A percentile compares a stretch with the other conserved stretches of the same genome.
Conservation (phyloP, 2,113 vertebrate species). For the Datnioides undecimradiatus region DNA sequence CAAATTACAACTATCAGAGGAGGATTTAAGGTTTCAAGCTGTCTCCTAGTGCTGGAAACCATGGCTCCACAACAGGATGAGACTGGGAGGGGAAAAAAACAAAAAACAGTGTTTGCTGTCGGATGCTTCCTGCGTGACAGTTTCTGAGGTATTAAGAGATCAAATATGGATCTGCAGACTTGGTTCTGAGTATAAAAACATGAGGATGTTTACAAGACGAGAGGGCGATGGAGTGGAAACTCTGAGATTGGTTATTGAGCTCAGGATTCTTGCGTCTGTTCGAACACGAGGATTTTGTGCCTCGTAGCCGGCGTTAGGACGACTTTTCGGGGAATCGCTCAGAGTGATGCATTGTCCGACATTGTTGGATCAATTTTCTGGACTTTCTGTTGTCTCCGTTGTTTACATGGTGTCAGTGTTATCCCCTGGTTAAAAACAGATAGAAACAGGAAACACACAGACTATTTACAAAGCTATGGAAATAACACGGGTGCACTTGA, state of each 20-base stretch:
- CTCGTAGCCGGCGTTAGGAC: not conserved
- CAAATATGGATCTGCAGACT: constrained; percentile 41
- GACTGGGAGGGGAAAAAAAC: not conserved
- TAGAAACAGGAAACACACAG: not conserved
- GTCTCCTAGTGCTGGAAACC: constrained; percentile 19
- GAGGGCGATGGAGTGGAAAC: constrained; percentile 43
- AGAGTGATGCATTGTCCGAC: not conserved
- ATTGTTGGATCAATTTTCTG: constrained; percentile 33
- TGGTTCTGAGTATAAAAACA: constrained; percentile 38
- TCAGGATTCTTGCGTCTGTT: constrained; percentile 20
- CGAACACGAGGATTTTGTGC: not conserved
- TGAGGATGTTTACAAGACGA: constrained; percentile 50
- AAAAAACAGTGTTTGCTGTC: constrained; percentile 1
- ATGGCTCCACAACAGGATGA: constrained; percentile 7
- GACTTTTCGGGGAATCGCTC: constrained; percentile 6
- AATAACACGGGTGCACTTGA: not conserved
- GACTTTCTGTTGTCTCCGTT: constrained; percentile 4
- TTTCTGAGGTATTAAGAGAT: constrained; percentile 55
- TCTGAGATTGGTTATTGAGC: constrained; percentile 58
- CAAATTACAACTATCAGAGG: constrained; percentile 62
- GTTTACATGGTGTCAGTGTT: constrained; percentile 12
- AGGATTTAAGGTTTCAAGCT: constrained; percentile 58
- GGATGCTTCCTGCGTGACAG: constrained; percentile 9
- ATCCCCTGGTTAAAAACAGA: constrained; percentile 1
- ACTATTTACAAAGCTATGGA: not conserved